Evolutionary conservation across 1,140 invertebrate genomes (phyloP).

Genomic region (Drosophila nannoptera): DNA sequence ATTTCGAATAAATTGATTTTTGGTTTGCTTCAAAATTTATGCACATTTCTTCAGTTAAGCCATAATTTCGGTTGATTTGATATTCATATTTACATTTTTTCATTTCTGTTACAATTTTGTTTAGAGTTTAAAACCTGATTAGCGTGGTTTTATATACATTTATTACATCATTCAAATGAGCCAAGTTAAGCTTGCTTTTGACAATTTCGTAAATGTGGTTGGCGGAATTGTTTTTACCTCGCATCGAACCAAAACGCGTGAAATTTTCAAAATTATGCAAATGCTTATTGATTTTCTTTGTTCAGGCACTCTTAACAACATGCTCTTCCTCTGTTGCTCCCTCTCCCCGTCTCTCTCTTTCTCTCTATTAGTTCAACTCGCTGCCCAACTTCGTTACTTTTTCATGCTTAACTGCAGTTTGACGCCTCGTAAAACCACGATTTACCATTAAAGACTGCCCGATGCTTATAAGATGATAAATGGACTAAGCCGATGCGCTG

Average conservation of each 20-base stretch:
- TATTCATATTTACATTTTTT: constrained; percentile 44
- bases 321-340: too few relatives aligned
- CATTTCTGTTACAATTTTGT: constrained; percentile 36
- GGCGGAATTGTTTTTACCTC: constrained; percentile 54
- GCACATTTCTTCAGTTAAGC: constrained; percentile 49
- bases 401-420: constrained; percentile 39
- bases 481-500: constrained; percentile 9
- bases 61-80: constrained; percentile 35
- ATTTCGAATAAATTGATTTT: constrained; percentile 11
- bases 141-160: constrained; percentile 24
- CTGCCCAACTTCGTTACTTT: constrained; percentile 14
- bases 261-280: constrained; percentile 68
- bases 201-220: constrained; percentile 67
- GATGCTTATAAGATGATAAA: constrained; percentile 13
- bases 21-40: constrained; percentile 35
- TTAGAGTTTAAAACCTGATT: constrained; percentile 43
- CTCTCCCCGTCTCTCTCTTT: constrained; percentile 24
- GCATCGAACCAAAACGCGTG: constrained; percentile 17
- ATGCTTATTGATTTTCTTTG: constrained; percentile 63
- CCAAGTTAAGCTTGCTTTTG: constrained; percentile 39
- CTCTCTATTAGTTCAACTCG: neutral
- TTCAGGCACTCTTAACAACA: constrained; percentile 2
- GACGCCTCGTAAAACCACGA: constrained; percentile 31
- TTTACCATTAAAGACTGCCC: constrained; percentile 28
- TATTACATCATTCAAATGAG: constrained; percentile 52